These are phyloP conservation scores for Dendroctonus valens DNA, from an alignment of 1,140 invertebrate species.

Conservation along the genomic window DNA sequence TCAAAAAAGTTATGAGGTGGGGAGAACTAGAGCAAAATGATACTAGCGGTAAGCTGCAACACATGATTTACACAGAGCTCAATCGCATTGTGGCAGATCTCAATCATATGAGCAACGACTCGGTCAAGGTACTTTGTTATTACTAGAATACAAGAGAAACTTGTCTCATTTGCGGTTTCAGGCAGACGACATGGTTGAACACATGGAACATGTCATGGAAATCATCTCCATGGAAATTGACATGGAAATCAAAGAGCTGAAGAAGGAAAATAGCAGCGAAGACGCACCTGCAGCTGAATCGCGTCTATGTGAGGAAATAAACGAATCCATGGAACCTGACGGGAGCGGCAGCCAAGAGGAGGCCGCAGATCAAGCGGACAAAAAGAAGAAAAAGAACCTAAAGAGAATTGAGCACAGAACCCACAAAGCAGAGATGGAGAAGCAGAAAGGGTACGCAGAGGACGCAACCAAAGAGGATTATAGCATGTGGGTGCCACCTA, in stretches of 20 bases:
- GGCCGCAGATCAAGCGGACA: slow-evolving; percentile 7
- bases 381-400: slow-evolving; percentile 42
- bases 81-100: slow-evolving; percentile 32
- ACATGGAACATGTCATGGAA: slow-evolving; percentile 33
- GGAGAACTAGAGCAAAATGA: slow-evolving; percentile 9
- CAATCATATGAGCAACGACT: slow-evolving; percentile 28
- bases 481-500: slow-evolving; percentile 74
- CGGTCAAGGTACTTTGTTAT: slow-evolving; percentile 28
- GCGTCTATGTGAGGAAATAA: slow-evolving; percentile 3
- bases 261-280: not conserved
- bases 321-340: not conserved
- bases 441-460: slow-evolving; percentile 51
- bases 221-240: slow-evolving; percentile 33
- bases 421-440: slow-evolving; percentile 49
- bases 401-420: slow-evolving; percentile 46
- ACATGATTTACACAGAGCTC: slow-evolving; percentile 30
- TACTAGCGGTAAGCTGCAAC: slow-evolving; percentile 13
- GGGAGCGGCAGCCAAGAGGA: not conserved
- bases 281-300: slow-evolving; percentile 18
- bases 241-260: slow-evolving; percentile 17
- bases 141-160: not conserved
- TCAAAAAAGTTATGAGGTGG: slow-evolving; percentile 35
- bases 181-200: slow-evolving; percentile 8
- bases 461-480: slow-evolving; percentile 63
- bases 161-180: not conserved